phyloP scores from a whole-genome alignment of 2,797 vertebrate genomes.

The Gymnocypris eckloni region DNA sequence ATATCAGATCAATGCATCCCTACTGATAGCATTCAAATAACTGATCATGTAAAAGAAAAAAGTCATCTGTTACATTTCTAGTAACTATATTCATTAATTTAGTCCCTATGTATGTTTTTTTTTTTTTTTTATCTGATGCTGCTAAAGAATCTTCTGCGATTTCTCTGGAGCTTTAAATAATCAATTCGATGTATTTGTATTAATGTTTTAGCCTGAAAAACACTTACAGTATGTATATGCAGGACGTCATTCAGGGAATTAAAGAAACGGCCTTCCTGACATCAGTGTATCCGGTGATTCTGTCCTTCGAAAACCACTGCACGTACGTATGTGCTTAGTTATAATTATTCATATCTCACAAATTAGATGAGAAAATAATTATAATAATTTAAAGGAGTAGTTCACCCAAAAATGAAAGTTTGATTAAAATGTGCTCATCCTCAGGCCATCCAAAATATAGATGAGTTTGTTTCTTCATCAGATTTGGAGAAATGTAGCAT shows the following conservation, averaged over 20 bases:
- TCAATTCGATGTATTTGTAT: not conserved
- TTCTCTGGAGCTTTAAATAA: not conserved
- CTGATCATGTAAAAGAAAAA: too few species aligned
- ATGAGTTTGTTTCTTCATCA: not conserved
- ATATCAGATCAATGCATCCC: too few species aligned
- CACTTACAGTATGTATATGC: conserved; percentile 21
- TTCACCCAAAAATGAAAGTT: not conserved
- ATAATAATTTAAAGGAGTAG: not conserved
- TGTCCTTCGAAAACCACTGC: conserved; percentile 99
- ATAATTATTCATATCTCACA: not conserved
- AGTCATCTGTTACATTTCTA: too few species aligned
- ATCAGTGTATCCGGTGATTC: conserved; percentile 93
- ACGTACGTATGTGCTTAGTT: conserved; percentile 75
- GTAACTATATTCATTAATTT: too few species aligned
- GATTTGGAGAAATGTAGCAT: too few species aligned
- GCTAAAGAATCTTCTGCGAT: not conserved
- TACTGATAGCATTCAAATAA: not conserved
- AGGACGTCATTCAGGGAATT: conserved; percentile 98
- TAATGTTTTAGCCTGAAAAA: not conserved
- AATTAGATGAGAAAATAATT: not conserved
- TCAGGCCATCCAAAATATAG: not conserved
- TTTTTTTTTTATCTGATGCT: too few species aligned
- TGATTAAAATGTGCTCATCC: not conserved
- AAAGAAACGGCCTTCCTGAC: conserved; percentile 96
- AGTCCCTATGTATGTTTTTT: not conserved